A percentile compares a stretch with the other conserved stretches of the same genome.
Conservation (phyloP, 2,113 vertebrate genomes). For the Chroicocephalus ridibundus region DNA sequence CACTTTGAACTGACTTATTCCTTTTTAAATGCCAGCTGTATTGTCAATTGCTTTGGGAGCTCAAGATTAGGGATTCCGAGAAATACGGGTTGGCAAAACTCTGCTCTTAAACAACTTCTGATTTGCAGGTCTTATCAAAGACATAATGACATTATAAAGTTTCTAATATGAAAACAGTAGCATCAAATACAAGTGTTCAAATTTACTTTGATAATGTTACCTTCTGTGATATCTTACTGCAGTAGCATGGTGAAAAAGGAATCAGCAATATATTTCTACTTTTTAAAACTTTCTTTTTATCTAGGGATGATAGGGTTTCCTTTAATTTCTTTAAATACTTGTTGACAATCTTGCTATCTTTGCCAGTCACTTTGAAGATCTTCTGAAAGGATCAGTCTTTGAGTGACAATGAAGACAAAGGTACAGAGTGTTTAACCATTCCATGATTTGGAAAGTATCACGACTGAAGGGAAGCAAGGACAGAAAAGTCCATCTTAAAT, state of each 20-base stretch:
- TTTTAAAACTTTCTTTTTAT: not conserved
- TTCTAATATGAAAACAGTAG: not conserved
- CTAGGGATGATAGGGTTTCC: not conserved
- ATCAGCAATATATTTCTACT: not conserved
- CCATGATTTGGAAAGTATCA: not conserved
- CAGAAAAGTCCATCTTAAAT: not conserved
- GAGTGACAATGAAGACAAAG: slow-evolving; percentile 1
- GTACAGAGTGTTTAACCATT: not conserved
- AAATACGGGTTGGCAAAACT: not conserved
- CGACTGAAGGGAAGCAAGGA: not conserved
- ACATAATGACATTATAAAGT: not conserved
- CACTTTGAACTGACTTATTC: not conserved
- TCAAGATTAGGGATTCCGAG: not conserved
- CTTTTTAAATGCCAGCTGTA: not conserved
- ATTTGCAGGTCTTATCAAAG: not conserved
- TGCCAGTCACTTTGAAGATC: not conserved
- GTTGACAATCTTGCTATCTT: not conserved
- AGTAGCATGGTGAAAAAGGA: not conserved
- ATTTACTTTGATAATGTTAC: not conserved
- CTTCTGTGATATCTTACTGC: not conserved
- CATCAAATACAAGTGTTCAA: not conserved
- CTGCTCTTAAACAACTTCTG: not conserved
- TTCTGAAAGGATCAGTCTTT: not conserved
- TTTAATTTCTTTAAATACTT: slow-evolving; percentile 15
- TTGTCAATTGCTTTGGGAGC: not conserved